Evolutionary conservation across 2,113 vertebrate genomes (phyloP).

Genomic region (Willisornis vidua): DNA sequence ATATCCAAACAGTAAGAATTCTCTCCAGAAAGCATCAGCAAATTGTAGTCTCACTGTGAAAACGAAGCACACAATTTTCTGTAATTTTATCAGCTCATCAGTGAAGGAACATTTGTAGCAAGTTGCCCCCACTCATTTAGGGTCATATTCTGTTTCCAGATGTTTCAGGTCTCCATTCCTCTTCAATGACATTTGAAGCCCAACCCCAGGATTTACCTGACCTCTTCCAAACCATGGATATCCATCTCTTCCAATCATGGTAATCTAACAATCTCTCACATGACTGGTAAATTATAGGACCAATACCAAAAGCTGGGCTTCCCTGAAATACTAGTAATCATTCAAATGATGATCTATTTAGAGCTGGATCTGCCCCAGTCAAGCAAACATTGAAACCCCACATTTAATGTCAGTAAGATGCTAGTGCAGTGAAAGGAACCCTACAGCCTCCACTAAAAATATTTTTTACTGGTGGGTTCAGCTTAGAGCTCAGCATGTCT

Average conservation of each 20-base stretch:
- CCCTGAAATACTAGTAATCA: background rate
- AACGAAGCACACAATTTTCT: background rate
- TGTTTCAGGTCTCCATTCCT: background rate
- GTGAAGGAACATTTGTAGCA: background rate
- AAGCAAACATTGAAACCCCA: background rate
- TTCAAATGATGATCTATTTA: background rate
- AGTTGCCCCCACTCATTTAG: background rate
- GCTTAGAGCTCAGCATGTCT: background rate
- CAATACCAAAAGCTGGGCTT: background rate
- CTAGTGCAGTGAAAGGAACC: background rate
- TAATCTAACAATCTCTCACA: background rate
- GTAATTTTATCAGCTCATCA: background rate
- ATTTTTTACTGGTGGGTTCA: background rate
- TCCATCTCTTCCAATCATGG: background rate
- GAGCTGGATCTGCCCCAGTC: background rate
- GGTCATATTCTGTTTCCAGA: background rate
- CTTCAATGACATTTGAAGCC: background rate
- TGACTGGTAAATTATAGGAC: background rate
- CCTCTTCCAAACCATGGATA: background rate
- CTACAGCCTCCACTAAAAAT: background rate
- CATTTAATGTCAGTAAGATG: background rate
- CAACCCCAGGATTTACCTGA: background rate
- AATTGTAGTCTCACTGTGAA: conserved; percentile 25
- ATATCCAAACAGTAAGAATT: conserved; percentile 7
- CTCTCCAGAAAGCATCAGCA: background rate